Percentiles rank a stretch among this genome's conserved stretches.
Evolutionary conservation across 2,888 invertebrate species (phyloP).

Genomic region (Cristatella mucedo): DNA sequence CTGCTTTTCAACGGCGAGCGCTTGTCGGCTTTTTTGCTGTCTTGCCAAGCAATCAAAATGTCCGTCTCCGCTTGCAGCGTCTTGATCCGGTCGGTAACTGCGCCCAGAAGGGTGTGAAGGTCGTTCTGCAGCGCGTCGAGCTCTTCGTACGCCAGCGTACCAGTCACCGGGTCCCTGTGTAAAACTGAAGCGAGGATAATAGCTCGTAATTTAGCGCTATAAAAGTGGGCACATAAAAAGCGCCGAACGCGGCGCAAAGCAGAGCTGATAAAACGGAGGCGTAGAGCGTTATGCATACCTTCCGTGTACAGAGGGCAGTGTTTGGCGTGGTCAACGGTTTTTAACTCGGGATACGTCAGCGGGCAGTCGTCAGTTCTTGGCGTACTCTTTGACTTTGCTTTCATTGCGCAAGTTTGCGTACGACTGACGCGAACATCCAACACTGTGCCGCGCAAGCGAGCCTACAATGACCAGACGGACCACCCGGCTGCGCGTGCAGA

Average conservation of each 20-base stretch:
- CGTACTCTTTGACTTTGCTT: no score
- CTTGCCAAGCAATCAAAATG: constrained; percentile 37
- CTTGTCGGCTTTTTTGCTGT: constrained; percentile 36
- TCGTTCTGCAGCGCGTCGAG: constrained; percentile 71
- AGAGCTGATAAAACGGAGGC: no score
- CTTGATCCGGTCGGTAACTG: constrained; percentile 61
- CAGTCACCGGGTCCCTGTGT: constrained; percentile 49
- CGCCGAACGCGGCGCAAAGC: no score
- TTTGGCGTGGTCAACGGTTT: constrained; percentile 35
- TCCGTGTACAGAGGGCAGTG: constrained; percentile 29
- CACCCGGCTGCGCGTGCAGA: no score
- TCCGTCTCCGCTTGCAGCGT: constrained; percentile 47
- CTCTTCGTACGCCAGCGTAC: constrained; percentile 64
- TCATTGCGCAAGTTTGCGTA: no score
- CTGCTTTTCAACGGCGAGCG: no score
- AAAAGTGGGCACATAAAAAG: no score
- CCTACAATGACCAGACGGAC: no score
- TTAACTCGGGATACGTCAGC: constrained; percentile 35
- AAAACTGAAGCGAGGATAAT: constrained; percentile 18
- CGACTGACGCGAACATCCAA: no score
- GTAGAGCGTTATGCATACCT: constrained; percentile 17
- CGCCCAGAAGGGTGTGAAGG: constrained; percentile 65
- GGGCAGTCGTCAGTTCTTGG: constrained; percentile 36
- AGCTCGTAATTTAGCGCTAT: constrained; percentile 9
- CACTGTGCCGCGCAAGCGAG: no score